phyloP scores from a whole-genome alignment of 2,888 invertebrate species.

The Agriopis aurantiaria region DNA sequence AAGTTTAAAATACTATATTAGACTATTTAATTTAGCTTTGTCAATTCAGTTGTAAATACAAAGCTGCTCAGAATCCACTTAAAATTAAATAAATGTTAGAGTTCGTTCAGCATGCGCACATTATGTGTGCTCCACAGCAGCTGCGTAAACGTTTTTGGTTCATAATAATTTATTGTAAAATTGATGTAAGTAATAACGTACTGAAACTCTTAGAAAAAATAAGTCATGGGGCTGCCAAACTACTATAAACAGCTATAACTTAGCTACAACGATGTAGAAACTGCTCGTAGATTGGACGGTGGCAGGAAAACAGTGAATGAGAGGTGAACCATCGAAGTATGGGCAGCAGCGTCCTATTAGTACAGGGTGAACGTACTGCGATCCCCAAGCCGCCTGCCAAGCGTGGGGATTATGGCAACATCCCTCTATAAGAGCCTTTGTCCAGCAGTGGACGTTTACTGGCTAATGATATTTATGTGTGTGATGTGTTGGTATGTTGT shows the following conservation, averaged over 20 bases:
- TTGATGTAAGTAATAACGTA: constrained; percentile 37
- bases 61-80: not conserved
- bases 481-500: too few relatives aligned
- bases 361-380: too few relatives aligned
- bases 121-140: constrained; percentile 19
- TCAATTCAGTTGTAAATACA: not conserved
- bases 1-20: not conserved
- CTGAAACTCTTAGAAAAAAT: constrained; percentile 1
- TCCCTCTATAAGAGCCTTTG: too few relatives aligned
- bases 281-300: too few relatives aligned
- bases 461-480: too few relatives aligned
- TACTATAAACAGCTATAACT: not conserved
- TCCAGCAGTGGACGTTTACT: too few relatives aligned
- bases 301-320: too few relatives aligned
- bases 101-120: constrained; percentile 1
- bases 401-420: too few relatives aligned
- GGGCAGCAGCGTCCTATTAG: too few relatives aligned
- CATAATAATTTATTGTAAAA: constrained; percentile 14
- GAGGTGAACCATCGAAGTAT: too few relatives aligned
- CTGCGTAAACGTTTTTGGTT: constrained; percentile 20
- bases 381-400: too few relatives aligned
- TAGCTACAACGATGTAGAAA: not conserved
- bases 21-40: not conserved
- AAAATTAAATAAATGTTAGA: constrained; percentile 20
- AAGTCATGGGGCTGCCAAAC: not conserved